Conservation (phyloP, 2,888 invertebrate genomes). For the Philonicus albiceps region DNA sequence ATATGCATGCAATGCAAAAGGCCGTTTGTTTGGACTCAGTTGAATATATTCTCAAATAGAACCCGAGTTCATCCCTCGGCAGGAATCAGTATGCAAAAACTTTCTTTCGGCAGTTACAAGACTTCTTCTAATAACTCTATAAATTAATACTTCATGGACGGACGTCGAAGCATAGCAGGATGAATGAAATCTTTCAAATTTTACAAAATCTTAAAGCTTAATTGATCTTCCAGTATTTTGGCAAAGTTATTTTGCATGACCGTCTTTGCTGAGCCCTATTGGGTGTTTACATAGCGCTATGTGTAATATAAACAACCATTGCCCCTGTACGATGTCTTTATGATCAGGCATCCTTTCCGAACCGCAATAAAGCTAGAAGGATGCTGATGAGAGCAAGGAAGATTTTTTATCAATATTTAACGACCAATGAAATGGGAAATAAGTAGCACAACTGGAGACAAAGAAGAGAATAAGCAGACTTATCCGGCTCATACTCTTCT, state of each 20-base stretch:
- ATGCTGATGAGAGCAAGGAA: not conserved
- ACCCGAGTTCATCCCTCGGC: not conserved
- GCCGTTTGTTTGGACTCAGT: constrained; percentile 26
- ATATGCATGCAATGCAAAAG: constrained; percentile 3
- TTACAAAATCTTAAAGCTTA: constrained; percentile 37
- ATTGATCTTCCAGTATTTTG: constrained; percentile 41
- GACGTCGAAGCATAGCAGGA: constrained; percentile 41
- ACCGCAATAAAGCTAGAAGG: not conserved
- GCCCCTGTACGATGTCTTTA: not conserved
- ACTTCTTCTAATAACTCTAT: constrained; percentile 42
- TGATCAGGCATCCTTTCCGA: not conserved
- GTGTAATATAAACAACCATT: not conserved
- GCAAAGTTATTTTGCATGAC: not conserved
- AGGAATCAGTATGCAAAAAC: constrained; percentile 47
- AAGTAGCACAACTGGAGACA: constrained; percentile 35
- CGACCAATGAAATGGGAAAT: constrained; percentile 18
- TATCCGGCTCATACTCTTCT: constrained; percentile 47
- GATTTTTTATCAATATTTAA: constrained; percentile 37
- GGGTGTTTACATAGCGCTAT: not conserved
- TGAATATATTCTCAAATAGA: not conserved
- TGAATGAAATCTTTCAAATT: constrained; percentile 40
- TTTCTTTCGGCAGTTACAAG: constrained; percentile 39
- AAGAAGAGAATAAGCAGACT: not conserved
- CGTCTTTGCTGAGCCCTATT: not conserved
- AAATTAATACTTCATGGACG: constrained; percentile 49